phyloP scores from a whole-genome alignment of 2,797 vertebrate genomes.

The Paedocypris micromegethes region DNA sequence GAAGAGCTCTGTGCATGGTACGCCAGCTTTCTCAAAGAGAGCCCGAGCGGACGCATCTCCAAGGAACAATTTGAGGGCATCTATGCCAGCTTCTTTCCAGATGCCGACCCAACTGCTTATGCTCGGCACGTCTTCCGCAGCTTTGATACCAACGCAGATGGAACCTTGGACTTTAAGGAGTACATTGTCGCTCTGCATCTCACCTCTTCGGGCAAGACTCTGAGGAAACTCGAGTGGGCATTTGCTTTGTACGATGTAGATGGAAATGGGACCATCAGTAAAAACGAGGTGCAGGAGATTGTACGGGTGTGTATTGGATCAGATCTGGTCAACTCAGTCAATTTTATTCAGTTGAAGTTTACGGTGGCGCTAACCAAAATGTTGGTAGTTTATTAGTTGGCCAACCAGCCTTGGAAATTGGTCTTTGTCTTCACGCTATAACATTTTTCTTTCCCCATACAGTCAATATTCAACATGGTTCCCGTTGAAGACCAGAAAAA shows the following conservation, averaged over 20 bases:
- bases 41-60: constrained; percentile 81
- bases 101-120: constrained; percentile 81
- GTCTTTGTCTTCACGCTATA: not conserved
- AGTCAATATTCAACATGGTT: constrained; percentile 96
- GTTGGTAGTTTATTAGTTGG: too few relatives aligned
- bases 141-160: constrained; percentile 87
- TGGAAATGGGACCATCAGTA: constrained; percentile 87
- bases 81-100: constrained; percentile 87
- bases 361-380: too few relatives aligned
- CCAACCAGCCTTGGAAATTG: too few relatives aligned
- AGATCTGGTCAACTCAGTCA: too few relatives aligned
- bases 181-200: constrained; percentile 91
- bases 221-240: constrained; percentile 90
- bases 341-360: too few relatives aligned
- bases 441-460: constrained; percentile 29
- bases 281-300: constrained; percentile 85
- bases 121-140: constrained; percentile 90
- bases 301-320: constrained; percentile 65
- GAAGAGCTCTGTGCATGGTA: constrained; percentile 85
- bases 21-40: constrained; percentile 84
- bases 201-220: constrained; percentile 80
- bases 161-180: constrained; percentile 88
- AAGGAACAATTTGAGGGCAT: constrained; percentile 84
- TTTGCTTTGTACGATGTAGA: constrained; percentile 92
- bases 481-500: constrained; percentile 70